Percentiles rank a stretch among this genome's conserved stretches.
These are phyloP conservation scores for Bombyx mori DNA, from an alignment of 1,140 invertebrate species.

Conservation along the genomic window DNA sequence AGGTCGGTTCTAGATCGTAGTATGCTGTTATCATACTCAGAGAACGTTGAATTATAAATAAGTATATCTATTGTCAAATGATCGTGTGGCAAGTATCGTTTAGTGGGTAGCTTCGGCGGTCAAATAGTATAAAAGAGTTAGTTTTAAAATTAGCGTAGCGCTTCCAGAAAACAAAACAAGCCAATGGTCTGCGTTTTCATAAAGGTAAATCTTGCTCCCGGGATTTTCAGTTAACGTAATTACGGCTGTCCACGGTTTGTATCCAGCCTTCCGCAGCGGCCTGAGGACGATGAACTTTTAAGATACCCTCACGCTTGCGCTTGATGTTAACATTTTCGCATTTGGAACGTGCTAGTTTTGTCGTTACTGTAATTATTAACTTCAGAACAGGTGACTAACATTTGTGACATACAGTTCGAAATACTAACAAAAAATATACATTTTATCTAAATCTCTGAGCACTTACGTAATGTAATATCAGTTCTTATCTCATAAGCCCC, in stretches of 20 bases:
- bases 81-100: background rate
- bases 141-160: constrained; percentile 4
- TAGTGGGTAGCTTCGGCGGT: too few species aligned
- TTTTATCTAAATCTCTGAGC: background rate
- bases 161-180: constrained; percentile 5
- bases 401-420: background rate
- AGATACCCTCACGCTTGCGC: too few species aligned
- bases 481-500: too few species aligned
- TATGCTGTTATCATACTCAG: too few species aligned
- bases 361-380: too few species aligned
- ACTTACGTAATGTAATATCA: background rate
- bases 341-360: too few species aligned
- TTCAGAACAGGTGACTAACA: too few species aligned
- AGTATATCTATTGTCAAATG: background rate
- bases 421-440: background rate
- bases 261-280: background rate
- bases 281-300: too few species aligned
- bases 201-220: constrained; percentile 12
- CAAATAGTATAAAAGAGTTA: too few species aligned
- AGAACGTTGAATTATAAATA: too few species aligned
- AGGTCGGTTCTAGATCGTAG: too few species aligned
- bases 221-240: constrained; percentile 11
- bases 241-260: constrained; percentile 5
- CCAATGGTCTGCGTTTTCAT: constrained; percentile 10
- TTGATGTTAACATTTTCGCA: too few species aligned